Percentiles rank a stretch among this genome's conserved stretches.
Conservation (phyloP, 2,797 vertebrate species). For the Mus minutoides region DNA sequence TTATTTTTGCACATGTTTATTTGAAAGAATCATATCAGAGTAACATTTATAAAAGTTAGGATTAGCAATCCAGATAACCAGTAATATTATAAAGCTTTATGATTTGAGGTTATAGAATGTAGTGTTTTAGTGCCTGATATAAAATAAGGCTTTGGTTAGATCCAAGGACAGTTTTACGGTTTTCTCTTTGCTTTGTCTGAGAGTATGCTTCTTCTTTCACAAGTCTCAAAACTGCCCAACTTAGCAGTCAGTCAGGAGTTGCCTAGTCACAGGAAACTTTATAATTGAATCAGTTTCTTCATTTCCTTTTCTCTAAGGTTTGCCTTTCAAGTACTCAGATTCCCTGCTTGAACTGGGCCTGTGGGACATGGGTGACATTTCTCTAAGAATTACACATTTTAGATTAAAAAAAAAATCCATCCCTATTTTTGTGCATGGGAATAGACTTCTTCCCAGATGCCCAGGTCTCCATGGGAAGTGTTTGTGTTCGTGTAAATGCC, state of each 20-base stretch:
- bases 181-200: slow-evolving; percentile 9
- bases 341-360: not conserved
- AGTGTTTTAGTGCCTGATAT: not conserved
- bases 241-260: not conserved
- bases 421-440: not conserved
- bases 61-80: not conserved
- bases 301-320: not conserved
- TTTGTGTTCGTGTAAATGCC: too few species aligned
- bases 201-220: not conserved
- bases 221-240: slow-evolving; percentile 20
- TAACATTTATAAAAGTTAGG: not conserved
- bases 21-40: not conserved
- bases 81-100: not conserved
- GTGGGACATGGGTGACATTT: not conserved
- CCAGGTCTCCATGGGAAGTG: not conserved
- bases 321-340: slow-evolving; percentile 12
- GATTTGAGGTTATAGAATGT: slow-evolving; percentile 12
- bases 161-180: not conserved
- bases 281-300: not conserved
- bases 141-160: slow-evolving; percentile 7
- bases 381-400: not conserved
- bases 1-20: not conserved
- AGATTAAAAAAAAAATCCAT: not conserved
- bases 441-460: not conserved
- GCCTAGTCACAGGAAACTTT: slow-evolving; percentile 11